These are phyloP conservation scores for Epinotia bilunana DNA, from an alignment of 2,888 invertebrate species.

Conservation along the genomic window DNA sequence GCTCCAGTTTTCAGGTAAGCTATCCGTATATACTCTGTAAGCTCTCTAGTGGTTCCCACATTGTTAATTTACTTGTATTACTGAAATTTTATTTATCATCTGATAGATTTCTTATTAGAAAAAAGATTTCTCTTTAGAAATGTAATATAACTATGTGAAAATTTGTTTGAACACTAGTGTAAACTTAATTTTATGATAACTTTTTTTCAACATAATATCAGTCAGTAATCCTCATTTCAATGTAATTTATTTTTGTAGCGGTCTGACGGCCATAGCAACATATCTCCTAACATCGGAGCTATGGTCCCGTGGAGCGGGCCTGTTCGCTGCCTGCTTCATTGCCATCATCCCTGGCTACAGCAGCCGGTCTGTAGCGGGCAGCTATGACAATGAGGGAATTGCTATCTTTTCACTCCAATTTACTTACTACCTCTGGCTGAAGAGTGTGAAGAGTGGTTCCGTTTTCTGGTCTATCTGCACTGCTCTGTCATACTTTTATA, in stretches of 20 bases:
- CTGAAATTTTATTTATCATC: not conserved
- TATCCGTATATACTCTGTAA: no score
- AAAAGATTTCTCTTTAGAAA: not conserved
- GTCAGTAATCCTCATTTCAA: not conserved
- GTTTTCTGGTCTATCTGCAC: slow-evolving; percentile 98
- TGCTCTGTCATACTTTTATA: slow-evolving; percentile 99
- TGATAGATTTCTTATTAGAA: not conserved
- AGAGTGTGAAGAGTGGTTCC: slow-evolving; percentile 98
- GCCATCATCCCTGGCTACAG: slow-evolving; percentile 99
- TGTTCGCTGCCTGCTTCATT: slow-evolving; percentile 99
- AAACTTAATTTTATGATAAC: not conserved
- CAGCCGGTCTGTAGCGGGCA: slow-evolving; percentile 99
- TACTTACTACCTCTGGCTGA: slow-evolving; percentile 99
- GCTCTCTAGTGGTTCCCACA: not conserved
- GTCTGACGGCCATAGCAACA: slow-evolving; percentile 98
- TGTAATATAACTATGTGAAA: not conserved
- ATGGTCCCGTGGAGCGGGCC: slow-evolving; percentile 97
- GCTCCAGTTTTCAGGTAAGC: slow-evolving; percentile 97
- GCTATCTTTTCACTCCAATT: slow-evolving; percentile 99
- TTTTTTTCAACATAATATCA: not conserved
- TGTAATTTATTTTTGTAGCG: slow-evolving; percentile 86
- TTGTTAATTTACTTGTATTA: not conserved
- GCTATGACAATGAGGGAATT: slow-evolving; percentile 99
- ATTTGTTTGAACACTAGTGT: not conserved
- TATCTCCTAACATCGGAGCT: slow-evolving; percentile 98